phyloP scores from a whole-genome alignment of 2,888 invertebrate species.

The Chrysopilus asiliformis region DNA sequence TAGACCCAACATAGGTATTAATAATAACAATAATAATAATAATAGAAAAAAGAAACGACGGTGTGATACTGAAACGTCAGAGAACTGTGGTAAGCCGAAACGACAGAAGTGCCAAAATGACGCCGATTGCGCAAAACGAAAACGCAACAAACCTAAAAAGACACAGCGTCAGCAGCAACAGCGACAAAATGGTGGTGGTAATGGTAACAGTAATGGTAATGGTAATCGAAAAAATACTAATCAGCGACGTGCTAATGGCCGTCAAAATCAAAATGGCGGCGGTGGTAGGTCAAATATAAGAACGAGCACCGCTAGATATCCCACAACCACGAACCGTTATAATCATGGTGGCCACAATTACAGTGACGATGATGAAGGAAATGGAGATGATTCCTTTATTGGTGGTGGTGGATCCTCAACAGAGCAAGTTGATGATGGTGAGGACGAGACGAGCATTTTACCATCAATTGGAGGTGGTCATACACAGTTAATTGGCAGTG shows the following conservation, averaged over 20 bases:
- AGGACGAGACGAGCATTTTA: conserved; percentile 15
- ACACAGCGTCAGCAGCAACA: conserved; percentile 6
- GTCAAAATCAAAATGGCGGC: too few relatives aligned
- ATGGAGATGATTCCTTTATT: too few relatives aligned
- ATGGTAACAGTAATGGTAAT: too few relatives aligned
- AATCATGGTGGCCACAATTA: too few relatives aligned
- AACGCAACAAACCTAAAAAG: conserved; percentile 15
- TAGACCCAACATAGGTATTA: conserved; percentile 10
- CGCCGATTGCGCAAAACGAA: conserved; percentile 6
- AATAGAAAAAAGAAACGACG: conserved; percentile 25
- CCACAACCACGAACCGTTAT: too few relatives aligned
- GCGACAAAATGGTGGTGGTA: conserved; percentile 1
- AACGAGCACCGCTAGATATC: too few relatives aligned
- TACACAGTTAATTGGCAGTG: conserved; percentile 21
- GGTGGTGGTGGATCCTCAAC: too few relatives aligned
- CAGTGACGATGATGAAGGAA: too few relatives aligned
- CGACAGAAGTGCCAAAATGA: conserved; percentile 11
- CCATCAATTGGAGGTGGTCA: conserved; percentile 18
- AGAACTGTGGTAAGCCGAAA: conserved; percentile 24
- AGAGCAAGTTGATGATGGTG: conserved; percentile 26
- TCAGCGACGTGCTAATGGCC: too few relatives aligned
- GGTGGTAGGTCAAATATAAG: too few relatives aligned
- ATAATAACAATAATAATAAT: conserved; percentile 13
- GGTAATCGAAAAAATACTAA: too few relatives aligned
- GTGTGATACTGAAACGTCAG: conserved; percentile 29